These are phyloP conservation scores for Crambe crambe DNA, from an alignment of 37 sponge, comb jelly and placozoan genomes.

Conservation along the genomic window DNA sequence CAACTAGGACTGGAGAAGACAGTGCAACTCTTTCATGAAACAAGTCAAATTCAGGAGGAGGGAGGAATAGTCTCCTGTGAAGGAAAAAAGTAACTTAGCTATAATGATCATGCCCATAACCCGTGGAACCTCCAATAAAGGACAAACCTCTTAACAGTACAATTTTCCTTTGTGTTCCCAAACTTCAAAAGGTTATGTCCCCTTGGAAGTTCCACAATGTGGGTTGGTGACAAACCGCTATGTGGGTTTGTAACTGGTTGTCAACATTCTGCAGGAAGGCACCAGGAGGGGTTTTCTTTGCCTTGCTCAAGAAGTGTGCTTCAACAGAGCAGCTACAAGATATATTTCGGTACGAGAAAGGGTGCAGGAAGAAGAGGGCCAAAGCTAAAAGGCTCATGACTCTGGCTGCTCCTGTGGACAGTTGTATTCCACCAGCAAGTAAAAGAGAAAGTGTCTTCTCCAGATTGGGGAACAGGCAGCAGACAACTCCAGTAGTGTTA, in stretches of 20 bases:
- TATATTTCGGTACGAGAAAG: constrained; percentile 18
- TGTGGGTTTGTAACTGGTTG: too few relatives aligned
- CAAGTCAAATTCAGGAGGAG: constrained; percentile 42
- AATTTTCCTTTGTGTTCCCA: too few relatives aligned
- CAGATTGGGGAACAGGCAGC: too few relatives aligned
- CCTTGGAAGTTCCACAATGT: too few relatives aligned
- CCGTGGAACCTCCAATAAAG: too few relatives aligned
- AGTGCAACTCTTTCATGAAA: constrained; percentile 32
- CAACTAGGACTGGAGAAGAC: constrained; percentile 23
- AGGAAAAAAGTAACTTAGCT: not conserved
- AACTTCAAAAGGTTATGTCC: too few relatives aligned
- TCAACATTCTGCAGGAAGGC: constrained; percentile 10
- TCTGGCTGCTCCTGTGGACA: too few relatives aligned
- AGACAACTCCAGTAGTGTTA: not conserved
- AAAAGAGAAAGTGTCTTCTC: too few relatives aligned
- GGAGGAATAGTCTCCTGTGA: constrained; percentile 45
- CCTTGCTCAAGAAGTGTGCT: constrained; percentile 32
- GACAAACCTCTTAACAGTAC: too few relatives aligned
- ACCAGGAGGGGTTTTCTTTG: constrained; percentile 62
- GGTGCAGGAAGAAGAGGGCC: constrained; percentile 9
- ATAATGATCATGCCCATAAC: too few relatives aligned
- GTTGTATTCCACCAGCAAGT: too few relatives aligned
- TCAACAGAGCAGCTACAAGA: constrained; percentile 24
- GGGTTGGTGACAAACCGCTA: too few relatives aligned
- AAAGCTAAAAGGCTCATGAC: not conserved